Percentiles rank a stretch among this genome's conserved stretches.
These are phyloP conservation scores for Trilocha varians DNA, from an alignment of 2,888 invertebrate species.

Conservation along the genomic window DNA sequence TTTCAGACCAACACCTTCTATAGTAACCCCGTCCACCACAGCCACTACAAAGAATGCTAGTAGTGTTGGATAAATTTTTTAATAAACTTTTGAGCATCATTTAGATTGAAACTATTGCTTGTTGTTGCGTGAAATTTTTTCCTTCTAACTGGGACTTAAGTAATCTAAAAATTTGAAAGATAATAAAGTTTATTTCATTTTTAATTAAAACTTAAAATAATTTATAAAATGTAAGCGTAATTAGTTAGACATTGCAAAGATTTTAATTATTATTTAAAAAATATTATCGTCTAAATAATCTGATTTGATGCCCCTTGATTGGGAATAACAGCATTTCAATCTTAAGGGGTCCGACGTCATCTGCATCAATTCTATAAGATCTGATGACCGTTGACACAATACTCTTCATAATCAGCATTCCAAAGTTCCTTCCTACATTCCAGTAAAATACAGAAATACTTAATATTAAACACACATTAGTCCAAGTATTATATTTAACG, in stretches of 20 bases:
- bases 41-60: neutral
- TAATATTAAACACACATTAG: too few relatives aligned
- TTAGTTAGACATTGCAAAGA: too few relatives aligned
- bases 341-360: conserved; percentile 44
- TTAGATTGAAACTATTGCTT: too few relatives aligned
- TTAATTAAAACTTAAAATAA: too few relatives aligned
- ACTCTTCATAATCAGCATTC: conserved; percentile 56
- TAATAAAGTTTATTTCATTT: too few relatives aligned
- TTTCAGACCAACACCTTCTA: conserved; percentile 2
- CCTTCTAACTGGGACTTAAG: too few relatives aligned
- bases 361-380: conserved; percentile 41
- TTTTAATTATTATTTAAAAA: neutral
- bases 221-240: too few relatives aligned
- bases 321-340: conserved; percentile 54
- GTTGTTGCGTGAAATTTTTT: too few relatives aligned
- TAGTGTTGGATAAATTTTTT: too few relatives aligned
- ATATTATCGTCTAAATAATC: conserved; percentile 27
- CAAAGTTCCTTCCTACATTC: conserved; percentile 51
- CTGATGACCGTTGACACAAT: conserved; percentile 44
- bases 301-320: conserved; percentile 46
- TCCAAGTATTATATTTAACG: too few relatives aligned
- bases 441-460: conserved; percentile 8
- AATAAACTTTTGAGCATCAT: too few relatives aligned
- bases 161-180: too few relatives aligned
- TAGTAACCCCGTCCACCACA: conserved; percentile 4